These are phyloP conservation scores for Adelges cooleyi DNA, from an alignment of 1,140 invertebrate species.

Conservation along the genomic window DNA sequence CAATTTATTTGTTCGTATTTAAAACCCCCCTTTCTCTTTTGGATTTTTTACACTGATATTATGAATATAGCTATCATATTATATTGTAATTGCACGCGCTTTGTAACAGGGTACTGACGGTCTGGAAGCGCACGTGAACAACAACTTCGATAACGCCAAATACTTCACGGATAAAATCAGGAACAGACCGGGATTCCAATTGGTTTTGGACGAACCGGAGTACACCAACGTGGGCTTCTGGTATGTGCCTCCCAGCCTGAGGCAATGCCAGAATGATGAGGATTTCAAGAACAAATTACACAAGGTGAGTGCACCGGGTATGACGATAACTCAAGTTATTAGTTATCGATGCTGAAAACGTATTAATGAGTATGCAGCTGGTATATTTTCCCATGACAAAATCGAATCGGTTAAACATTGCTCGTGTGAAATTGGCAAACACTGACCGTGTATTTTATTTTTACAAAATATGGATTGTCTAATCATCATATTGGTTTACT, in stretches of 20 bases:
- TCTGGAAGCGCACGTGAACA: slow-evolving; percentile 66
- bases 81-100: too few species aligned
- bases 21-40: too few species aligned
- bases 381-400: background rate
- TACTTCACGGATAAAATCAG: slow-evolving; percentile 59
- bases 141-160: slow-evolving; percentile 58
- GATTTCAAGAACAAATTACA: slow-evolving; percentile 59
- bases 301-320: slow-evolving; percentile 45
- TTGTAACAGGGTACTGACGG: slow-evolving; percentile 53
- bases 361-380: background rate
- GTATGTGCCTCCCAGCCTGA: slow-evolving; percentile 74
- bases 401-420: too few species aligned
- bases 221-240: slow-evolving; percentile 93
- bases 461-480: too few species aligned
- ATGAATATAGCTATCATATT: too few species aligned
- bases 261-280: slow-evolving; percentile 44
- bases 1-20: too few species aligned
- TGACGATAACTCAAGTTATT: too few species aligned
- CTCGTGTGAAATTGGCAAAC: too few species aligned
- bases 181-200: slow-evolving; percentile 54
- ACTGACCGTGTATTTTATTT: too few species aligned
- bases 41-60: too few species aligned
- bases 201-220: slow-evolving; percentile 69
- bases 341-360: too few species aligned
- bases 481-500: too few species aligned